phyloP scores from a whole-genome alignment of 2,888 invertebrate species.

The Phrixothrix hirtus region DNA sequence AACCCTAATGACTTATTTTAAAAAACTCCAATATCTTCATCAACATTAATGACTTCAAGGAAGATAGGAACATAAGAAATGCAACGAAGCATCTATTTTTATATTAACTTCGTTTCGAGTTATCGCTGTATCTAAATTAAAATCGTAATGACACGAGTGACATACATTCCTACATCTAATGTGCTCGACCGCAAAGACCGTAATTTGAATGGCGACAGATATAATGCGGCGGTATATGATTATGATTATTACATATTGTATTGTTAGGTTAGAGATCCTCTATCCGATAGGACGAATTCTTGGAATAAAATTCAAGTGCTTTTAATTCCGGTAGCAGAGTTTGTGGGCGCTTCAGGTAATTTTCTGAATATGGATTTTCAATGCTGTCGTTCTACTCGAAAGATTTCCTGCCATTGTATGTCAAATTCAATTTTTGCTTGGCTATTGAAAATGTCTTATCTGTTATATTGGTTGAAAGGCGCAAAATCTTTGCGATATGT shows the following conservation, averaged over 20 bases:
- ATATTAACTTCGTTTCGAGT: conserved; percentile 6
- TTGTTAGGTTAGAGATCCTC: conserved; percentile 39
- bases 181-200: conserved; percentile 26
- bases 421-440: conserved; percentile 40
- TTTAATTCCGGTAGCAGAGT: conserved; percentile 39
- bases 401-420: conserved; percentile 38
- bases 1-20: too few relatives aligned
- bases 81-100: conserved; percentile 2
- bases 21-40: not conserved
- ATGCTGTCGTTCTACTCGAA: conserved; percentile 7
- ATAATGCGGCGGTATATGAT: conserved; percentile 42
- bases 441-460: conserved; percentile 9
- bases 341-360: conserved; percentile 33
- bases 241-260: conserved; percentile 45
- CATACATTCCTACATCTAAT: conserved; percentile 11
- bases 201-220: conserved; percentile 38
- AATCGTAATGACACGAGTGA: conserved; percentile 17
- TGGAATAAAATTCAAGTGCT: conserved; percentile 32
- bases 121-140: conserved; percentile 18
- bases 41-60: not conserved
- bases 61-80: not conserved
- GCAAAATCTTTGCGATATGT: not conserved
- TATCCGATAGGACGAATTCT: conserved; percentile 32
- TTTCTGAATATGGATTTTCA: conserved; percentile 28
- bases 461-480: conserved; percentile 1